Evolutionary conservation across 2,113 vertebrate species (phyloP), one percentile per base, ranked within the genome.

Genomic region (Prinia subflava): DNA sequence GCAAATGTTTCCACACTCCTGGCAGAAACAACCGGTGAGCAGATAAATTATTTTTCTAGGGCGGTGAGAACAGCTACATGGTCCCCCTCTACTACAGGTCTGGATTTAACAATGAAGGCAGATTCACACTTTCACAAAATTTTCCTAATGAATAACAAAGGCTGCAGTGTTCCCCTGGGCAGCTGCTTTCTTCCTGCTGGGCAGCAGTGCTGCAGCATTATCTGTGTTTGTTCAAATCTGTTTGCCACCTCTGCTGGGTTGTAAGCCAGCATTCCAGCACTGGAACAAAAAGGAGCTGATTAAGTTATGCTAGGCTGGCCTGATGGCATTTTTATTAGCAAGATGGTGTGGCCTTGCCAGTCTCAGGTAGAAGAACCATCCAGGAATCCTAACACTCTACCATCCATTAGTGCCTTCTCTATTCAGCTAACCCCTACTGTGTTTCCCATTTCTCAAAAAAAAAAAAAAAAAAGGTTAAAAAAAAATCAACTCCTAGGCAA

Each of bases 141-240:
- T 47, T 76, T 47, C 81, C 77, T 47, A 82, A 75, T 77, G 79
- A 87, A 63, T 47, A 65, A 79, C 87, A 95, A 82, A 87, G 87
- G 6, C 53, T n/a, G 28, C 81, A 83, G 83, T 67, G 69, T 85
- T 89, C 15, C 7, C 6, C n/a, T 9, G 28, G 75, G 81, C 46
- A 49, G 53, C 20, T 2, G 9, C 22, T 49, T 77, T 71, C 77
- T 87, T 94, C 89, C 94, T 89, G 67, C 75, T 77, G 84, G 77
- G 78, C 65, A 93, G 57, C 62, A 87, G 62, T 4, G 20, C 30
- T 65, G 55, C 55, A 87, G 79, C 62, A n/a, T 69, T 94, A 92
- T 94, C 92, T 71, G 57, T 94, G 74, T 91, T 95, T 96, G 75
- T 83, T 96, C 68, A 89, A 56, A 91, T 87, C 46, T 70, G 55